Evolutionary conservation across 2,113 vertebrate species (phyloP).

Genomic region (Petromus typicus): DNA sequence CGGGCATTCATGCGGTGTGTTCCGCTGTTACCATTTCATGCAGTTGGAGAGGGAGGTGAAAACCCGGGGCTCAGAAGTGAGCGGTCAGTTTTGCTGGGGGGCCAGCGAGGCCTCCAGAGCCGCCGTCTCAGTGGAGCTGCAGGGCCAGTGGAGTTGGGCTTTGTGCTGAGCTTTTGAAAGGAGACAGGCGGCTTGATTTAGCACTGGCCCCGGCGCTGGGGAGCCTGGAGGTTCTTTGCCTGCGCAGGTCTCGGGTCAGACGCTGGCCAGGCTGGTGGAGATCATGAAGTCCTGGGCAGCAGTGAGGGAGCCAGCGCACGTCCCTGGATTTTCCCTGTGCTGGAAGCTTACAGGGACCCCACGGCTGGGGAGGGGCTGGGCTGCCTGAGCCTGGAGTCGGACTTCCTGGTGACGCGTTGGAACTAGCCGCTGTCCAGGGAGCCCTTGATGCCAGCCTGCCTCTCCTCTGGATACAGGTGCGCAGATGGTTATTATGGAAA

Average conservation of each 20-base stretch:
- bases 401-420: neutral
- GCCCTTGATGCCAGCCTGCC: neutral
- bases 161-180: neutral
- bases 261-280: neutral
- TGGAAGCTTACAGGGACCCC: neutral
- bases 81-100: too few relatives aligned
- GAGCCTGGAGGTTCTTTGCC: neutral
- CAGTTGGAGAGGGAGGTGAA: too few relatives aligned
- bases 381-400: neutral
- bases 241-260: rapidly evolving
- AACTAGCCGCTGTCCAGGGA: neutral
- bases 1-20: too few relatives aligned
- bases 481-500: slow-evolving; percentile 94
- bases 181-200: neutral
- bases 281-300: neutral
- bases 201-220: neutral
- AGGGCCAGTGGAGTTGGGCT: too few relatives aligned
- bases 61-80: too few relatives aligned
- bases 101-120: neutral
- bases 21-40: too few relatives aligned
- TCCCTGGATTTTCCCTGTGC: neutral
- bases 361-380: neutral
- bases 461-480: slow-evolving; percentile 88
- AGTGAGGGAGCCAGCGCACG: rapidly evolving
- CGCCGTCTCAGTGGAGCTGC: too few relatives aligned